These are phyloP conservation scores for Pelochelys cantorii DNA, from an alignment of 2,797 vertebrate species.

Conservation along the genomic window DNA sequence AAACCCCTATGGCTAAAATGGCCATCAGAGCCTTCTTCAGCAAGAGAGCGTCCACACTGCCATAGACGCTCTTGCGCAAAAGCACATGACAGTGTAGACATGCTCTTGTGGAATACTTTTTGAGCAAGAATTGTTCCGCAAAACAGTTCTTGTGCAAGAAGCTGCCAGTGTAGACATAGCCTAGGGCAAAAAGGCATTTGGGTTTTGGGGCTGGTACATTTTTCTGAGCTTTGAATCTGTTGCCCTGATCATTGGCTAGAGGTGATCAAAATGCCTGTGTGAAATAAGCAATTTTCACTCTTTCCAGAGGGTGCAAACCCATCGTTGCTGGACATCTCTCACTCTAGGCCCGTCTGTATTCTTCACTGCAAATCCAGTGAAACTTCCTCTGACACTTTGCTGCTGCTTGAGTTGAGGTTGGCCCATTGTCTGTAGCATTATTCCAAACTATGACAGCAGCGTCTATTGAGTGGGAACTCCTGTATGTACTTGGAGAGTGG, in stretches of 20 bases:
- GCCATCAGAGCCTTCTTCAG: no score
- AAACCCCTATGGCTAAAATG: no score
- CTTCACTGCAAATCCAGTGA: not conserved
- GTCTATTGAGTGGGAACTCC: not conserved
- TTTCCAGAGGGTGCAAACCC: not conserved
- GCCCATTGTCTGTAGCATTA: not conserved
- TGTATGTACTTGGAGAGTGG: not conserved
- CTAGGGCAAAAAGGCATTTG: not conserved
- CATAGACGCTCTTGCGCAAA: no score
- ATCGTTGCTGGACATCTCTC: not conserved
- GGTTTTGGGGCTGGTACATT: not conserved
- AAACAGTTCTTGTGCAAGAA: no score
- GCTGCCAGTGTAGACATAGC: no score
- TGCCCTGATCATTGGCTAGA: not conserved
- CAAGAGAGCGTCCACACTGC: no score
- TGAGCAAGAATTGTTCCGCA: no score
- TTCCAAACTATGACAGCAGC: not conserved
- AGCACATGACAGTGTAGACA: no score
- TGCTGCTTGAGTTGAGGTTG: not conserved
- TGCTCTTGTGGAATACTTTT: no score
- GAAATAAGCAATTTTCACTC: not conserved
- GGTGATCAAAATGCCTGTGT: not conserved
- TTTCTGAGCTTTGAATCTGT: not conserved
- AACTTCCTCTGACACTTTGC: not conserved
- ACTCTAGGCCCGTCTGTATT: not conserved